phyloP scores from a whole-genome alignment of 2,113 vertebrate genomes.

The Glaucomys volans region DNA sequence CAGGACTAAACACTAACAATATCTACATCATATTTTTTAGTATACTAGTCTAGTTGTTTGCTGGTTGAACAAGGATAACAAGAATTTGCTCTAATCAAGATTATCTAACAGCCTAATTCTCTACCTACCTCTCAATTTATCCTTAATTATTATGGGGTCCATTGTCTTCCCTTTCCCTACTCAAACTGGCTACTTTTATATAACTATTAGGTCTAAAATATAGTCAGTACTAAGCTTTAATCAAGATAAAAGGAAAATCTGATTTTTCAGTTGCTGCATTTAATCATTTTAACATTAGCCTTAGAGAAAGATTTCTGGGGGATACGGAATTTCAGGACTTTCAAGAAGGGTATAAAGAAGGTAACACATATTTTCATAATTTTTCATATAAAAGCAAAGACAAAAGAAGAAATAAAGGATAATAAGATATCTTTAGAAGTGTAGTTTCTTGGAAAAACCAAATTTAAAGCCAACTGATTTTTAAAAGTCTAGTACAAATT shows the following conservation, averaged over 20 bases:
- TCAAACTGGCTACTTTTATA: conserved; percentile 19
- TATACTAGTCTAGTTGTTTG: background rate
- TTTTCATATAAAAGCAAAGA: conserved; percentile 1
- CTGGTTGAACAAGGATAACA: background rate
- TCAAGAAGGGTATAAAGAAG: conserved; percentile 1
- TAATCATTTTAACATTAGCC: conserved; percentile 34
- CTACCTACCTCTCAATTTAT: background rate
- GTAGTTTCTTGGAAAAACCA: background rate
- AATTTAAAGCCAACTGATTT: conserved; percentile 31
- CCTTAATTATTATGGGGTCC: background rate
- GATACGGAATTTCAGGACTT: background rate
- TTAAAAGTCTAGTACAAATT: background rate
- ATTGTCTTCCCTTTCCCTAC: background rate
- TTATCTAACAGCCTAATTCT: background rate
- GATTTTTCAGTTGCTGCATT: conserved; percentile 5
- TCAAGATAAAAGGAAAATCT: conserved; percentile 2
- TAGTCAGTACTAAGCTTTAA: background rate
- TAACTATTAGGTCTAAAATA: background rate
- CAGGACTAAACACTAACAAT: background rate
- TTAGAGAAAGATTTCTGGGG: background rate
- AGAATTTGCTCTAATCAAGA: background rate
- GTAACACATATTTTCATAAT: background rate
- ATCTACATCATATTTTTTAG: background rate
- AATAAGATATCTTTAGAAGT: conserved; percentile 10
- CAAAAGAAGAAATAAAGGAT: background rate